These are phyloP conservation scores for Brevimyrus niger DNA, from an alignment of 2,113 vertebrate species.

Conservation along the genomic window DNA sequence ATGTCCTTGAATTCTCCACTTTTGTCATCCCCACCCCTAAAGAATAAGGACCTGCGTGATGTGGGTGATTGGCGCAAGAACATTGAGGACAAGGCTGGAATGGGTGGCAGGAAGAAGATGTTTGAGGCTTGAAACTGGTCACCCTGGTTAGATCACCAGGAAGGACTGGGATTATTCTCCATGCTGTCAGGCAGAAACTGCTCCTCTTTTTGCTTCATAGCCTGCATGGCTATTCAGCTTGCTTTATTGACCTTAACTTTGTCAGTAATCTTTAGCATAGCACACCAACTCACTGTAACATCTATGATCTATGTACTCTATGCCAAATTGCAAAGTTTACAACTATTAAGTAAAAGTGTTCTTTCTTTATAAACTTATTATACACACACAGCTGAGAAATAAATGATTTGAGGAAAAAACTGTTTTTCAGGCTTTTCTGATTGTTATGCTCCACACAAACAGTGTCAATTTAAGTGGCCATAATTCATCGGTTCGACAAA, in stretches of 20 bases:
- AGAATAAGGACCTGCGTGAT: conserved; percentile 43
- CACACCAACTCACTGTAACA: background rate
- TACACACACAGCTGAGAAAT: background rate
- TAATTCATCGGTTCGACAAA: background rate
- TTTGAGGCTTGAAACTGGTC: conserved; percentile 68
- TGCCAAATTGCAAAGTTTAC: background rate
- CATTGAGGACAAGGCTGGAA: conserved; percentile 94
- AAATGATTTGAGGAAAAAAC: background rate
- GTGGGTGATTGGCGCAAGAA: conserved; percentile 98
- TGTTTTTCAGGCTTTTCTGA: background rate
- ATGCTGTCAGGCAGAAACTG: background rate
- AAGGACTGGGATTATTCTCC: background rate
- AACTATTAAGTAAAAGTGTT: background rate
- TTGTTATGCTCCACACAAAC: background rate
- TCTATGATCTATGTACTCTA: background rate
- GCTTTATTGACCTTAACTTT: background rate
- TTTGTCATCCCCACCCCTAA: background rate
- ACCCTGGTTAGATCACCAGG: background rate
- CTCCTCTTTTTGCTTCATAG: background rate
- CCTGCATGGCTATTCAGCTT: background rate
- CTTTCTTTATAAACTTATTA: background rate
- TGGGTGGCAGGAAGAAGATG: conserved; percentile 98
- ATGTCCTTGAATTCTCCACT: background rate
- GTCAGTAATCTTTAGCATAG: background rate
- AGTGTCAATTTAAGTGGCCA: background rate